phyloP scores from a whole-genome alignment of 2,888 invertebrate species.

The Empis livida region DNA sequence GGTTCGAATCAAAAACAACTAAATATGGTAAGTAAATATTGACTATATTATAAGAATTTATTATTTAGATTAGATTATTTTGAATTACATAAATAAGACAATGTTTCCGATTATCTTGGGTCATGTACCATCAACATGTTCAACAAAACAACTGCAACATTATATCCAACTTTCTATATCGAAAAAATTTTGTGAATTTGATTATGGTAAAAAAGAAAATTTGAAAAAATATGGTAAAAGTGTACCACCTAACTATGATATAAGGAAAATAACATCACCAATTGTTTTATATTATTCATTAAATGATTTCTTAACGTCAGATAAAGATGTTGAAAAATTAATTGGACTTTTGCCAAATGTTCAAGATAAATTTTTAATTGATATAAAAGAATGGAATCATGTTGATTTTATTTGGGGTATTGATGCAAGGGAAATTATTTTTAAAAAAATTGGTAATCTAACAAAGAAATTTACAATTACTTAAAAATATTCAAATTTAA shows the following conservation, averaged over 20 bases:
- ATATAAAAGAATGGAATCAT: slow-evolving; percentile 44
- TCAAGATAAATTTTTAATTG: slow-evolving; percentile 37
- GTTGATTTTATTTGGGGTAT: slow-evolving; percentile 52
- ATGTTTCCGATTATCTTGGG: slow-evolving; percentile 45
- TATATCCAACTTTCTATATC: slow-evolving; percentile 37
- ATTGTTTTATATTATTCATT: slow-evolving; percentile 40
- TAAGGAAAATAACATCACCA: slow-evolving; percentile 36
- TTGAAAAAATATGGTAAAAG: slow-evolving; percentile 36
- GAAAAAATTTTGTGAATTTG: slow-evolving; percentile 36
- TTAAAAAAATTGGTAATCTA: not conserved
- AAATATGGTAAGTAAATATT: slow-evolving; percentile 30
- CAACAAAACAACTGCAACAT: slow-evolving; percentile 39
- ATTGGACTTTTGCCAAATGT: slow-evolving; percentile 24
- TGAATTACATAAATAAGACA: slow-evolving; percentile 29
- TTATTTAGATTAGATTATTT: not conserved
- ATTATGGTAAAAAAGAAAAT: slow-evolving; percentile 38
- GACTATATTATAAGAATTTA: slow-evolving; percentile 1
- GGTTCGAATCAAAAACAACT: slow-evolving; percentile 35
- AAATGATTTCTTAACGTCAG: slow-evolving; percentile 43
- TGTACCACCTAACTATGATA: slow-evolving; percentile 38
- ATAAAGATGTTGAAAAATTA: slow-evolving; percentile 21
- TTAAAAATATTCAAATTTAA: too few species aligned
- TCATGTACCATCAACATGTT: slow-evolving; percentile 47
- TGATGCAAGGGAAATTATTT: slow-evolving; percentile 35
- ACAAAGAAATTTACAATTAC: too few species aligned